Conservation (phyloP, 2,797 vertebrate species). For the Sebastes minor region DNA sequence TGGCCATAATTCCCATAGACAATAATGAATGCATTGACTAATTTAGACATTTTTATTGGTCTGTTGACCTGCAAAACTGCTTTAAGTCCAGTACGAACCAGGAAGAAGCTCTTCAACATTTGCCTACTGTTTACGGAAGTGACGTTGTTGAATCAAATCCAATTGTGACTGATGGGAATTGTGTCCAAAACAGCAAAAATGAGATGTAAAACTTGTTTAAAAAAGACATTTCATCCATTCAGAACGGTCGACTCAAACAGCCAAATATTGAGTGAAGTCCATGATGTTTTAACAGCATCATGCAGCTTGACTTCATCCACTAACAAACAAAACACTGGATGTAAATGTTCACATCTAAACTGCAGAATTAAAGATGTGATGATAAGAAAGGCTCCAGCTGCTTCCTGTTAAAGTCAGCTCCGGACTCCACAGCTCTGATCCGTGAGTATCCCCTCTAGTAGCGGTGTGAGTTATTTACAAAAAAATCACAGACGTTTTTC, state of each 20-base stretch:
- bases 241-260: neutral
- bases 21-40: neutral
- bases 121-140: neutral
- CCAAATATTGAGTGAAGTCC: neutral
- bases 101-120: neutral
- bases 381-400: neutral
- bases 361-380: neutral
- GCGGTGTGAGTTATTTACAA: conserved; percentile 63
- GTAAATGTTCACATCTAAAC: neutral
- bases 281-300: neutral
- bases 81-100: neutral
- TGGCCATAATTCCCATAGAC: neutral
- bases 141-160: neutral
- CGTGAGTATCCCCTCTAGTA: conserved; percentile 59
- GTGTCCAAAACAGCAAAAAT: neutral
- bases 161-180: neutral
- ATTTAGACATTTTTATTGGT: neutral
- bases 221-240: neutral
- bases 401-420: neutral
- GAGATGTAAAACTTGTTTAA: neutral
- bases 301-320: neutral
- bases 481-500: conserved; percentile 54
- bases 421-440: conserved; percentile 45
- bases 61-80: neutral
- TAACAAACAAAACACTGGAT: neutral